These are phyloP conservation scores for Tachysurus vachellii DNA, from an alignment of 2,113 vertebrate species.

Conservation along the genomic window DNA sequence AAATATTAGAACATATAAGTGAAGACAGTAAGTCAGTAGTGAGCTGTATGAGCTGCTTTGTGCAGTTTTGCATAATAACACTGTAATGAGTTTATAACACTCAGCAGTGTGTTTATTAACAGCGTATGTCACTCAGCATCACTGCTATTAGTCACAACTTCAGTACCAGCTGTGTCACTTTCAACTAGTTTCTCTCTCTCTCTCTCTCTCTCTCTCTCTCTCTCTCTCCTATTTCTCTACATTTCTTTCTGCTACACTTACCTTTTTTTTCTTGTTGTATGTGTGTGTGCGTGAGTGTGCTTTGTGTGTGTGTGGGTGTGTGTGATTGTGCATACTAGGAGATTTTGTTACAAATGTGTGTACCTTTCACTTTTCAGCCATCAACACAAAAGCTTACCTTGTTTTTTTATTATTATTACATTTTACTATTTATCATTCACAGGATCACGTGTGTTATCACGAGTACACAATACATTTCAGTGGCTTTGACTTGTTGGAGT, in stretches of 20 bases:
- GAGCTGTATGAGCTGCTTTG: constrained; percentile 15
- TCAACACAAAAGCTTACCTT: constrained; percentile 63
- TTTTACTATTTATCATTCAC: constrained; percentile 63
- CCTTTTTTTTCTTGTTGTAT: background rate
- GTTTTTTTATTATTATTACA: constrained; percentile 50
- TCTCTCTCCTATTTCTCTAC: background rate
- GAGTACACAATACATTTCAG: constrained; percentile 64
- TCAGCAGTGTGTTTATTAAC: constrained; percentile 47
- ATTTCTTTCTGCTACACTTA: constrained; percentile 11
- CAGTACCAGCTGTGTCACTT: constrained; percentile 64
- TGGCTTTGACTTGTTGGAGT: constrained; percentile 58
- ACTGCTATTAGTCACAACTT: constrained; percentile 64
- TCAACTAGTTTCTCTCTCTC: constrained; percentile 58
- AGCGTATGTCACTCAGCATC: constrained; percentile 59
- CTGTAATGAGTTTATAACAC: constrained; percentile 58
- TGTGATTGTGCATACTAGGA: constrained; percentile 12
- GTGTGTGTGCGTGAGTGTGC: background rate
- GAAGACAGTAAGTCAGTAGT: constrained; percentile 29
- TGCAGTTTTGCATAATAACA: constrained; percentile 14
- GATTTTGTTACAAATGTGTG: constrained; percentile 56
- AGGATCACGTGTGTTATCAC: constrained; percentile 55
- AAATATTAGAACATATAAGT: constrained; percentile 25
- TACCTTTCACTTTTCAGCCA: constrained; percentile 65
- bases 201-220: constrained; percentile 4
- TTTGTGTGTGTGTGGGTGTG: constrained; percentile 27